Evolutionary conservation across 2,888 invertebrate species (phyloP).

Genomic region (Salpingus planirostris): DNA sequence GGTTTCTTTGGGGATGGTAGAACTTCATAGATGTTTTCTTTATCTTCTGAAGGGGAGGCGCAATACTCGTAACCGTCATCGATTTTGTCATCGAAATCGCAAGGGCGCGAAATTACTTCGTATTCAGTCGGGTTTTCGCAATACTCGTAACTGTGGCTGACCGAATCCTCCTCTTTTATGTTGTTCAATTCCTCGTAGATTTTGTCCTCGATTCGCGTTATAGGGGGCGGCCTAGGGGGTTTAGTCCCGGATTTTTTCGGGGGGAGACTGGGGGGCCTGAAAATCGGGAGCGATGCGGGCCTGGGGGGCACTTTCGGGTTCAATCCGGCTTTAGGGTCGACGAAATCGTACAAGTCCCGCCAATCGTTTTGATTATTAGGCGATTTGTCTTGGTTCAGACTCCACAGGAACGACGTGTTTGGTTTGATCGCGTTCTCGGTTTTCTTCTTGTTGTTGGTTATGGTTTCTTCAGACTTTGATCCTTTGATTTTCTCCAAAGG

Average conservation of each 20-base stretch:
- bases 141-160: constrained; percentile 43
- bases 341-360: constrained; percentile 23
- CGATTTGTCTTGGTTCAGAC: constrained; percentile 36
- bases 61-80: constrained; percentile 49
- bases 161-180: constrained; percentile 4
- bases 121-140: constrained; percentile 44
- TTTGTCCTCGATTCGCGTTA: constrained; percentile 16
- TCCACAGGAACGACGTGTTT: constrained; percentile 60
- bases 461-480: constrained; percentile 18
- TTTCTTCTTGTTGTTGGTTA: too few species aligned
- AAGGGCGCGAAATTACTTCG: constrained; percentile 1
- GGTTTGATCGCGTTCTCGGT: constrained; percentile 47
- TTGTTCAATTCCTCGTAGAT: constrained; percentile 26
- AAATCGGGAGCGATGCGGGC: constrained; percentile 4
- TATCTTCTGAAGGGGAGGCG: constrained; percentile 34
- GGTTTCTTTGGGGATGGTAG: too few species aligned
- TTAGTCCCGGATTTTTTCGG: constrained; percentile 20
- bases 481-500: constrained; percentile 12
- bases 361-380: constrained; percentile 13
- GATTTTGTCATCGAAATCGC: constrained; percentile 34
- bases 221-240: constrained; percentile 16
- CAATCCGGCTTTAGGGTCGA: constrained; percentile 13
- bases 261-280: constrained; percentile 10
- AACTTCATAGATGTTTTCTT: constrained; percentile 49
- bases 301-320: constrained; percentile 18